Percentiles rank a stretch among this genome's conserved stretches.
Evolutionary conservation across 2,888 invertebrate genomes (phyloP).

Genomic region (Meta bourneti): DNA sequence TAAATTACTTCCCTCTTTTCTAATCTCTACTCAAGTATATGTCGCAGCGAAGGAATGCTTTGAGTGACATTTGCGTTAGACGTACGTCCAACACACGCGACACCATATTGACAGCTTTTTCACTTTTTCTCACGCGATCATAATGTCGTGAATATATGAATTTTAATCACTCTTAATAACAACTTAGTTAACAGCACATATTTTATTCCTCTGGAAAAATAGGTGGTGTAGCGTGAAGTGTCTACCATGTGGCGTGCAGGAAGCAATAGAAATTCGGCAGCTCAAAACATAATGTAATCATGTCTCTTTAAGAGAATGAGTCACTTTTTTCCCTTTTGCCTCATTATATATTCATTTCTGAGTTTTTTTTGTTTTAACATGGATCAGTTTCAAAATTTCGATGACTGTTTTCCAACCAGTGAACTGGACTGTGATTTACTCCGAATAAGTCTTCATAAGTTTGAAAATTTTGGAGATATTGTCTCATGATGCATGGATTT

Average conservation of each 20-base stretch:
- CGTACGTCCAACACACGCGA: background rate
- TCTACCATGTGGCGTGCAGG: background rate
- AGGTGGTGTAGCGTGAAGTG: background rate
- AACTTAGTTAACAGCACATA: background rate
- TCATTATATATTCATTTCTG: no score
- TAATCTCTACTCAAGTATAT: no score
- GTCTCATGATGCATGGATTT: no score
- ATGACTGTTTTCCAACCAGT: no score
- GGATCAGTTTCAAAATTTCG: no score
- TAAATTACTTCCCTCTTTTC: no score
- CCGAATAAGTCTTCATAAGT: no score
- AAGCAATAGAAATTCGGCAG: background rate
- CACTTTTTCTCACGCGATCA: background rate
- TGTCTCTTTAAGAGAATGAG: background rate
- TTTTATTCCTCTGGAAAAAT: background rate
- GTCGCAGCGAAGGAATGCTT: no score
- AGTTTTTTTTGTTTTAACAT: no score
- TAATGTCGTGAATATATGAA: background rate
- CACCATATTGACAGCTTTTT: background rate
- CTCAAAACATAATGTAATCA: background rate
- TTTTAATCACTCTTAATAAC: background rate
- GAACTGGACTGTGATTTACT: no score
- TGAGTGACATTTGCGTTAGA: no score
- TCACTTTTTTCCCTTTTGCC: background rate
- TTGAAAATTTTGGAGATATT: no score